Base-by-base conservation (phyloP, 2,888 invertebrate genomes). In the Conchocele bisecta region DNA sequence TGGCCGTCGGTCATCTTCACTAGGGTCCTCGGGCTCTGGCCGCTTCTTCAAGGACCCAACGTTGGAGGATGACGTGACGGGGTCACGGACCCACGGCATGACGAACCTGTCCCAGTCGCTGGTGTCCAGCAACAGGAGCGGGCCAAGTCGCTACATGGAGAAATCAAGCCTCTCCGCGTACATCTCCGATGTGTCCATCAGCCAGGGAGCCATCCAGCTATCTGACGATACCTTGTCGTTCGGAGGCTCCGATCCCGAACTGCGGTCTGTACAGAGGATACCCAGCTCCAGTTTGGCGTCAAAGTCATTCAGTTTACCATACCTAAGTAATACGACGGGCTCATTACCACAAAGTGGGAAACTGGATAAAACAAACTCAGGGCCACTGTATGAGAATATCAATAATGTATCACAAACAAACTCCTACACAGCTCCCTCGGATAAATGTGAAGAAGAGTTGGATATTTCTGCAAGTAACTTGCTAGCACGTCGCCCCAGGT, bases 121-220 rank as follows among this genome's bases (percentile, higher is more conserved):
- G 9, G 35, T 42, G 6, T 68, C 71, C 15, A 46, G 59, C 13
- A 41, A 31, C 9, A 44, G 54, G 24, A 58, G 28, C 6, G 50
- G 57, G n/a, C 37, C 41, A 11, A 69, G 63, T 33, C 35, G 42
- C 1, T 57, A 44, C 41, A 50, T 66, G 41, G 79, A 79, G 29
- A 63, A 59, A 28, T 73, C 73, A 39, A 75, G 75, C 37, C 50
- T 73, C 28, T 73, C 73, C 15, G 73, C 67, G 6, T 41, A 65
- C 11, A 37, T 73, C n/a, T 75, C 73, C 15, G 73, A 73, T 31
- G 60, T 67, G 42, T 79, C 79, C 9, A 73, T 64, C 46, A 72
- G 72, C 42, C 58, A 51, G 26, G 60, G 65, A 39, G 61, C 57
- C 9, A 41, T 46, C 0, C 46, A 59, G 39, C 54, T 58, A 4